phyloP scores from a whole-genome alignment of 2,113 vertebrate species.

The Grammomys surdaster region DNA sequence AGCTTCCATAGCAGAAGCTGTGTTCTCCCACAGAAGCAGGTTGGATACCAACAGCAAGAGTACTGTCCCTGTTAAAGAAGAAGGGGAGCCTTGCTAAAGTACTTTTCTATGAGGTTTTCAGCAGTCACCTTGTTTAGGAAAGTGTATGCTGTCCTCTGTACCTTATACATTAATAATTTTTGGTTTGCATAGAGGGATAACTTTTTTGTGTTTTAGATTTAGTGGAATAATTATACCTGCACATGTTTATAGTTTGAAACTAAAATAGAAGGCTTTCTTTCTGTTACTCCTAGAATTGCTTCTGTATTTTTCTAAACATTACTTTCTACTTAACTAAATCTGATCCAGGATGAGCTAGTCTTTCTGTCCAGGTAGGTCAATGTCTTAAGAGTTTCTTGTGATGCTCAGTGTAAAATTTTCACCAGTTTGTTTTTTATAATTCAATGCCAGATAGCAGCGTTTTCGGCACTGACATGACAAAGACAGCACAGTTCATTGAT shows the following conservation, averaged over 20 bases:
- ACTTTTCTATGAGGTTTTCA: no score
- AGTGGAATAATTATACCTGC: background rate
- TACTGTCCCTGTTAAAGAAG: background rate
- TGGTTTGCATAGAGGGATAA: background rate
- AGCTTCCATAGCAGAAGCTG: no score
- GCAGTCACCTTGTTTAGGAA: background rate
- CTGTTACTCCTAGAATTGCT: background rate
- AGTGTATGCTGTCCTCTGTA: background rate
- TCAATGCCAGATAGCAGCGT: background rate
- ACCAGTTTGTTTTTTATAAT: background rate
- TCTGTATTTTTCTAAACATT: background rate
- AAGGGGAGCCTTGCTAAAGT: background rate
- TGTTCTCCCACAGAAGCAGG: background rate
- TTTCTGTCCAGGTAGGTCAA: background rate
- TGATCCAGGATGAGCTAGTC: background rate
- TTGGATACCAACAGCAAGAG: background rate
- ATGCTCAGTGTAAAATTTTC: background rate
- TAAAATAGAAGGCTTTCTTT: background rate
- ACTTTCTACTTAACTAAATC: background rate
- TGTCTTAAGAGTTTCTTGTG: background rate
- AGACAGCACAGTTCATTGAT: no score
- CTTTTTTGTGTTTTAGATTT: background rate
- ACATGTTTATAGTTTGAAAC: background rate
- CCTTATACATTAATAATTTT: background rate
- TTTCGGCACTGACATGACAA: background rate